A percentile compares a stretch with the other conserved stretches of the same genome.
Conservation (phyloP, 2,113 vertebrate genomes). For the Hepsetus odoe region DNA sequence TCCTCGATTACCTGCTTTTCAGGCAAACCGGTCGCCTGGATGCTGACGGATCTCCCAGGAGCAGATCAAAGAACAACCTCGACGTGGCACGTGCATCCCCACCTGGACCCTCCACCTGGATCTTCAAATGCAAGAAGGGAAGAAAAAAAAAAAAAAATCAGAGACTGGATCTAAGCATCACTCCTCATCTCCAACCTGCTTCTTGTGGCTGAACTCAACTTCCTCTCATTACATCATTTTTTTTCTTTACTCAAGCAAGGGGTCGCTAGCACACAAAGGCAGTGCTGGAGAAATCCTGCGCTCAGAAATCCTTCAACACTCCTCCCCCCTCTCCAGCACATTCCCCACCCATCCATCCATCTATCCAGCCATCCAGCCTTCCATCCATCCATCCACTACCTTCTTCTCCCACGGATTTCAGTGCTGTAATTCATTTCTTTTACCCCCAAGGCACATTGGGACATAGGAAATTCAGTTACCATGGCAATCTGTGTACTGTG, state of each 20-base stretch:
- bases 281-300: constrained; percentile 54
- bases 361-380: not conserved
- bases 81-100: constrained; percentile 14
- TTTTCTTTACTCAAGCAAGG: not conserved
- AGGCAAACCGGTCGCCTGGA: not conserved
- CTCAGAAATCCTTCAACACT: constrained; percentile 24
- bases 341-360: not conserved
- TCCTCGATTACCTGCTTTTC: too few relatives aligned
- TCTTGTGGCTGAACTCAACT: too few relatives aligned
- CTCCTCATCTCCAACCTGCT: not conserved
- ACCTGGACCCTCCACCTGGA: not conserved
- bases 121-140: not conserved
- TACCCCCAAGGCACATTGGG: constrained; percentile 60
- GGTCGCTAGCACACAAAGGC: not conserved
- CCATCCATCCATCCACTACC: constrained; percentile 43
- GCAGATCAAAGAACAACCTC: not conserved
- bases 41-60: not conserved
- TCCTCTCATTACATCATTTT: not conserved
- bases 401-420: constrained; percentile 55
- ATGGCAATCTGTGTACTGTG: constrained; percentile 70
- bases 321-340: constrained; percentile 23
- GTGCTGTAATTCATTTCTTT: constrained; percentile 50
- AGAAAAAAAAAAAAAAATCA: too few relatives aligned
- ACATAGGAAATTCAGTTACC: constrained; percentile 70
- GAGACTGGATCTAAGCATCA: too few relatives aligned